Conservation (phyloP, 2,888 invertebrate species). For the Mesopsocus fuscifrons region DNA sequence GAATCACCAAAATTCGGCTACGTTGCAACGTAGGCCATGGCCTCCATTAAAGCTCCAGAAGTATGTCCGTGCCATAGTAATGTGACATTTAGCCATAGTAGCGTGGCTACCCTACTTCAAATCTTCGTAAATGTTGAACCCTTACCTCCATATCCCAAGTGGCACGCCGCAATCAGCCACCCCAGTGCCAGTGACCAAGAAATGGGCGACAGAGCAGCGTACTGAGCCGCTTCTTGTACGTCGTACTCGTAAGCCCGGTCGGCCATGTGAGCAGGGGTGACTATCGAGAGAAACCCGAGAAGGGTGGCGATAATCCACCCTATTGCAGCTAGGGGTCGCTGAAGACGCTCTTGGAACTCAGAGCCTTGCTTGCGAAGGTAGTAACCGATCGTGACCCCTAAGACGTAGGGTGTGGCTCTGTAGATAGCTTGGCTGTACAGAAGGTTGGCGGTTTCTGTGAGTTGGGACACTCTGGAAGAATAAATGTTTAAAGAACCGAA, state of each 20-base stretch:
- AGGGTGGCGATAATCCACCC: slow-evolving; percentile 33
- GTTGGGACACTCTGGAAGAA: slow-evolving; percentile 38
- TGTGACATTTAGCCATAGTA: too few relatives aligned
- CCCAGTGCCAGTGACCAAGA: slow-evolving; percentile 36
- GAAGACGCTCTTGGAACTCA: neutral
- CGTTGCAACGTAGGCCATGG: too few relatives aligned
- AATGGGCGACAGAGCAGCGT: slow-evolving; percentile 43
- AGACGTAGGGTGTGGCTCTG: slow-evolving; percentile 42
- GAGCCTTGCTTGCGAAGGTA: slow-evolving; percentile 17
- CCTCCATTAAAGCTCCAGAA: too few relatives aligned
- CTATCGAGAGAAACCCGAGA: slow-evolving; percentile 34
- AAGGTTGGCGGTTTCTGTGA: slow-evolving; percentile 45
- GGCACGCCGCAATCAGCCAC: slow-evolving; percentile 44
- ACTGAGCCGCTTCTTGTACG: slow-evolving; percentile 38
- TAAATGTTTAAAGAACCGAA: too few relatives aligned
- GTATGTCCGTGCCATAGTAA: too few relatives aligned
- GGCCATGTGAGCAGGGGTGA: slow-evolving; percentile 38
- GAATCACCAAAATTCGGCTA: too few relatives aligned
- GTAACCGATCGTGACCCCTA: slow-evolving; percentile 42
- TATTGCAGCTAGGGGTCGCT: slow-evolving; percentile 29
- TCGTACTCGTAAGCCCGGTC: slow-evolving; percentile 38
- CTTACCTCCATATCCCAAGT: slow-evolving; percentile 32
- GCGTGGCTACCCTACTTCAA: too few relatives aligned
- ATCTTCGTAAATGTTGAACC: too few relatives aligned
- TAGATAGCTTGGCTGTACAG: slow-evolving; percentile 40